Conservation (phyloP, 1,140 invertebrate species). For the Propsilocerus akamusi region DNA sequence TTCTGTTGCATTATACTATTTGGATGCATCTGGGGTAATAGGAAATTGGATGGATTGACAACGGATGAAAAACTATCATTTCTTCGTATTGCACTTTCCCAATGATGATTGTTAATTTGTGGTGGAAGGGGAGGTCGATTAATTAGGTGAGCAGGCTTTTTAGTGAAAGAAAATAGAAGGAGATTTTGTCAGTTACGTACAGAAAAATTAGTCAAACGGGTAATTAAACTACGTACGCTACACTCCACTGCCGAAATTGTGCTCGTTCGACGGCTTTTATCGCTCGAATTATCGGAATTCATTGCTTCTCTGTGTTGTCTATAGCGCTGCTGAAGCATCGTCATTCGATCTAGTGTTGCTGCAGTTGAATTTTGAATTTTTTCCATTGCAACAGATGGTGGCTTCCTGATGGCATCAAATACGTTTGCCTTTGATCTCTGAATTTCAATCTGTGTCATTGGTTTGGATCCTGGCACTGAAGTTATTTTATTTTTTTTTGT, state of each 20-base stretch:
- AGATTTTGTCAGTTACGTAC: neutral
- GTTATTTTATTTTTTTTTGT: neutral
- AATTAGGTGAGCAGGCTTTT: neutral
- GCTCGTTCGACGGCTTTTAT: conserved; percentile 13
- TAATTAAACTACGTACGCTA: neutral
- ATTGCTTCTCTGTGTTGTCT: conserved; percentile 40
- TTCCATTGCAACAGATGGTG: conserved; percentile 22
- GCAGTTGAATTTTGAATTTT: conserved; percentile 22
- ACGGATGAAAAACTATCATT: conserved; percentile 9
- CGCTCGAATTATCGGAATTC: conserved; percentile 25
- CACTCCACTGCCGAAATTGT: neutral
- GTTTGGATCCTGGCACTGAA: conserved; percentile 14
- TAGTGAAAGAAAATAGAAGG: neutral
- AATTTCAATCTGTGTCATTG: conserved; percentile 15
- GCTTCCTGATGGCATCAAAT: conserved; percentile 20
- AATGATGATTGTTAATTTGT: neutral
- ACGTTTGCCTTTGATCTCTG: conserved; percentile 13
- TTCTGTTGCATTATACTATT: conserved; percentile 6
- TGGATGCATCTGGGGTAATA: conserved; percentile 16
- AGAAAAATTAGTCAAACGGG: neutral
- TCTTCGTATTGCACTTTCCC: neutral
- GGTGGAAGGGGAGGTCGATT: neutral
- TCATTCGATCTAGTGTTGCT: conserved; percentile 22
- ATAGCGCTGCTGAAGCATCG: conserved; percentile 38
- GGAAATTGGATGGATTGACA: conserved; percentile 20